Evolutionary conservation across 2,797 vertebrate species (phyloP), one percentile per base, ranked within the genome.

Genomic region (Dromococcyx pavoninus): DNA sequence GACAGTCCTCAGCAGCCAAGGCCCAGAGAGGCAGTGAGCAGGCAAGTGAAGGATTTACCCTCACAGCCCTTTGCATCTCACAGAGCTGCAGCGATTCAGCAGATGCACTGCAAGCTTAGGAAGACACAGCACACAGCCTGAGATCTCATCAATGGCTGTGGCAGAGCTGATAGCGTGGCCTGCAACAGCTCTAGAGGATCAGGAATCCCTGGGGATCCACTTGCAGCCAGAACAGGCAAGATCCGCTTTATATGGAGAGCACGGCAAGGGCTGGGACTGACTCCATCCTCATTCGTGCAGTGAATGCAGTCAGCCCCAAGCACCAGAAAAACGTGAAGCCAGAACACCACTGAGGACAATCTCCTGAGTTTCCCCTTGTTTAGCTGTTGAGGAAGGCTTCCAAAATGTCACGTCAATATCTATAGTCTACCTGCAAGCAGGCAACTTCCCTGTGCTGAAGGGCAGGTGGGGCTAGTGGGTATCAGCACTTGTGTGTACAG

Each of bases 241-340:
- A 32, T n/a, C 3, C 37, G 10, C 61, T 80, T 53, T 24, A 33
- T 7, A 7, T 4, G 2, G 48, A 39, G 32, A 61, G 10, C 13
- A 67, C 28, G 8, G 30, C 46, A 56, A 33, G 32, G 41, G 11
- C 25, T 74, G 28, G 44, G 28, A 18, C 28, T 53, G 54, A 27
- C 18, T 57, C 57, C 32, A 24, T 57, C 28, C 48, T 90, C 37
- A 19, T 12, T 76, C 5, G 2, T 6, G 33, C 35, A 44, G 39
- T 15, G 21, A 70, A 66, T 21, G 8, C 24, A 61, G 58, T 46
- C 37, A 78, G 19, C 9, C 14, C 11, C 43, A 35, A 62, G 22
- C 19, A 25, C 35, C 3, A 4, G 44, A 22, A 87, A 75, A 81
- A 50, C 0, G 0, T 2, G 39, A 69, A 33, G 17, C 44, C 79